A percentile compares a stretch with the other conserved stretches of the same genome.
Evolutionary conservation across 1,140 invertebrate genomes (phyloP).

Genomic region (Drosophila elegans): DNA sequence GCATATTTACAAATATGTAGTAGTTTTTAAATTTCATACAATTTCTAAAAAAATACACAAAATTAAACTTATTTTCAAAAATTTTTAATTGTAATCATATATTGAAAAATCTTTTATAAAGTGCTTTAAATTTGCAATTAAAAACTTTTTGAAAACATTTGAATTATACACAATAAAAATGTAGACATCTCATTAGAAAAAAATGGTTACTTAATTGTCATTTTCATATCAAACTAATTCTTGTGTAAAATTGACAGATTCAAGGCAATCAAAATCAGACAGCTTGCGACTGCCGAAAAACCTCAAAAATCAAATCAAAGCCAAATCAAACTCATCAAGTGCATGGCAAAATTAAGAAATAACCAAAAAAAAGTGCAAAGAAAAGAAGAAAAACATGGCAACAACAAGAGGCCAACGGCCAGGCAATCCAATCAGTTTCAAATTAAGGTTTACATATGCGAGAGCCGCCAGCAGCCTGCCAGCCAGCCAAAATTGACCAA

Average conservation of each 20-base stretch:
- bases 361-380: constrained; percentile 40
- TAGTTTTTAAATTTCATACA: no score
- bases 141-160: no score
- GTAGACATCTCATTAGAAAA: background rate
- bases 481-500: constrained; percentile 64
- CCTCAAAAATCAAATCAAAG: constrained; percentile 46
- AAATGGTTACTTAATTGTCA: background rate
- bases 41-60: no score
- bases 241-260: constrained; percentile 1
- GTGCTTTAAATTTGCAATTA: no score
- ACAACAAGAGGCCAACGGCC: constrained; percentile 57
- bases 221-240: background rate
- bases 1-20: background rate
- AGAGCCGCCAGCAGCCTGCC: constrained; percentile 32
- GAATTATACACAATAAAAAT: no score
- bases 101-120: no score
- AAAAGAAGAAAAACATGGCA: constrained; percentile 34
- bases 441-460: constrained; percentile 80
- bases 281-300: constrained; percentile 15
- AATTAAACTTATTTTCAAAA: no score
- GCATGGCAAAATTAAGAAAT: constrained; percentile 66
- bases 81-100: no score
- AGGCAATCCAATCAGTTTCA: constrained; percentile 79
- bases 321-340: constrained; percentile 61
- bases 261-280: constrained; percentile 23